Conservation (phyloP, 2,888 invertebrate genomes). For the Caenorhabditis parvicauda region DNA sequence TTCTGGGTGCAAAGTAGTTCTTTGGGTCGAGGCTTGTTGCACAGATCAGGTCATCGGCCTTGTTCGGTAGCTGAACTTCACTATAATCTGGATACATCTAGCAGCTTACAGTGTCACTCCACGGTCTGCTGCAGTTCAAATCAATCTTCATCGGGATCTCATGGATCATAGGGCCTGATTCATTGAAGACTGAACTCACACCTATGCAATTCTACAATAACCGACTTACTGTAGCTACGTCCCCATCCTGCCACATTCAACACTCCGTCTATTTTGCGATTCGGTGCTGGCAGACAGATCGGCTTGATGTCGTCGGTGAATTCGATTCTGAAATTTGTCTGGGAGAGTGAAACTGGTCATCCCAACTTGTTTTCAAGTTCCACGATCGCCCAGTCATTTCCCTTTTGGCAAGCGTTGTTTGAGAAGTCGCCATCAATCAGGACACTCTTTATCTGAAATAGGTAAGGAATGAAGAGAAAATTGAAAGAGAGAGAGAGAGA, state of each 20-base stretch:
- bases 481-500: too few relatives aligned
- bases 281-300: slow-evolving; percentile 50
- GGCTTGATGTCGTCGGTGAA: slow-evolving; percentile 46
- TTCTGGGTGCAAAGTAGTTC: slow-evolving; percentile 48
- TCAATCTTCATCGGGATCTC: slow-evolving; percentile 57
- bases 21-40: slow-evolving; percentile 50
- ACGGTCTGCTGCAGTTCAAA: slow-evolving; percentile 45
- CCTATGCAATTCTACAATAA: background rate
- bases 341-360: background rate
- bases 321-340: slow-evolving; percentile 24
- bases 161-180: slow-evolving; percentile 51
- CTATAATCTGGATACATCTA: background rate
- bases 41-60: slow-evolving; percentile 52
- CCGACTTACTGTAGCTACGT: slow-evolving; percentile 42
- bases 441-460: slow-evolving; percentile 45
- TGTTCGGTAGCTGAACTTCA: slow-evolving; percentile 32
- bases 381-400: slow-evolving; percentile 60
- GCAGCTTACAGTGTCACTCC: slow-evolving; percentile 37
- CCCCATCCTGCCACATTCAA: slow-evolving; percentile 58
- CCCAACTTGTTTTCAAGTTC: slow-evolving; percentile 44
- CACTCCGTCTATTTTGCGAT: slow-evolving; percentile 18
- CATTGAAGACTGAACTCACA: slow-evolving; percentile 45
- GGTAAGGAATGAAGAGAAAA: background rate
- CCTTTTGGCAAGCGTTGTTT: slow-evolving; percentile 36
- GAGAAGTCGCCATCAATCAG: slow-evolving; percentile 52